Evolutionary conservation across 2,888 invertebrate species (phyloP).

Genomic region (Eupithecia exiguata): DNA sequence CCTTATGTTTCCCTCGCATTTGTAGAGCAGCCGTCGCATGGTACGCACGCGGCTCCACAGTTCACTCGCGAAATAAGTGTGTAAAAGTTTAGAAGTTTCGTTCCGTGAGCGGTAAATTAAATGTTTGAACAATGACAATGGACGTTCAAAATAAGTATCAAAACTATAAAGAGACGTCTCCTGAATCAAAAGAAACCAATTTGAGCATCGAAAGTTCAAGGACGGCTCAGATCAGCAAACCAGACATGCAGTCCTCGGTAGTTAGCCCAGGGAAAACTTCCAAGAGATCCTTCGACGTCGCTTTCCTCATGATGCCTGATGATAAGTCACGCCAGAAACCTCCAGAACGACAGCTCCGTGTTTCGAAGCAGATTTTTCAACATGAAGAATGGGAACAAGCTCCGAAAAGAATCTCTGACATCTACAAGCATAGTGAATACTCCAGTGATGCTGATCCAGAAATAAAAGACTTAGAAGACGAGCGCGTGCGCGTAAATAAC

Average conservation of each 20-base stretch:
- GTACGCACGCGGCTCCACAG: slow-evolving; percentile 74
- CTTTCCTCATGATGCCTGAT: slow-evolving; percentile 94
- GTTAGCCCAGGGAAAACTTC: slow-evolving; percentile 72
- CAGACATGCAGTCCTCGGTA: slow-evolving; percentile 70
- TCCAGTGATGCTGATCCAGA: slow-evolving; percentile 70
- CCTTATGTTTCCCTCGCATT: slow-evolving; percentile 80
- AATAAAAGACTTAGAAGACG: slow-evolving; percentile 73
- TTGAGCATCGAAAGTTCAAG: slow-evolving; percentile 79
- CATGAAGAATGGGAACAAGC: slow-evolving; percentile 78
- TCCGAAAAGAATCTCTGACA: slow-evolving; percentile 72
- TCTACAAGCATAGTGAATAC: slow-evolving; percentile 76
- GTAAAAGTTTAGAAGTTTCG: slow-evolving; percentile 80
- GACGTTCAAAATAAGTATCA: slow-evolving; percentile 85
- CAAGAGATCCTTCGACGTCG: slow-evolving; percentile 95
- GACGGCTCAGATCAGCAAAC: slow-evolving; percentile 71
- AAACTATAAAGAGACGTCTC: slow-evolving; percentile 77
- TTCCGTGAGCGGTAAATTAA: slow-evolving; percentile 67
- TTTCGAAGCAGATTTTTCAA: slow-evolving; percentile 78
- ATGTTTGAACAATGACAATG: slow-evolving; percentile 87
- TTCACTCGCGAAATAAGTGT: slow-evolving; percentile 75
- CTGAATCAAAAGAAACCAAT: slow-evolving; percentile 77
- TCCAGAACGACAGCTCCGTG: slow-evolving; percentile 81
- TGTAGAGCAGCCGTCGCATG: slow-evolving; percentile 69
- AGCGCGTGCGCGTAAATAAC: slow-evolving; percentile 71
- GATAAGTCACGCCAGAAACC: slow-evolving; percentile 89